Evolutionary conservation across 2,113 vertebrate species (phyloP).

Genomic region (Erpornis zantholeuca): DNA sequence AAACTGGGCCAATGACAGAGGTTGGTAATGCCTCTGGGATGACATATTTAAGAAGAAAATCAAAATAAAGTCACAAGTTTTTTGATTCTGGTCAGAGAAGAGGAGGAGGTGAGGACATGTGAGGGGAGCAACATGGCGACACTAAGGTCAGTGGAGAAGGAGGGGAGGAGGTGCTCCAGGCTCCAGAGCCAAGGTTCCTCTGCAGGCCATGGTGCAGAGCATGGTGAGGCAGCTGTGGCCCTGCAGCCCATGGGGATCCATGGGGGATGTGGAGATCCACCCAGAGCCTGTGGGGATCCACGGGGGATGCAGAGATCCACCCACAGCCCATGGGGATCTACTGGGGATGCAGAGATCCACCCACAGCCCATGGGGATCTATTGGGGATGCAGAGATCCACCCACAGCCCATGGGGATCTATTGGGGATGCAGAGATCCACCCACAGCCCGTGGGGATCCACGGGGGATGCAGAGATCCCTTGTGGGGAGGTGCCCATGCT

Average conservation of each 20-base stretch:
- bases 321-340: no score
- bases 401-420: no score
- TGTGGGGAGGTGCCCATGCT: no score
- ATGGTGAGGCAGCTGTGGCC: background rate
- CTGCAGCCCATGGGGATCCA: background rate
- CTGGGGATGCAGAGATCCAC: no score
- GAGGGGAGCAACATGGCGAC: background rate
- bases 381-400: no score
- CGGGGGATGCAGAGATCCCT: no score
- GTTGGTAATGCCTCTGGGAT: background rate
- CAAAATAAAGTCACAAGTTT: background rate
- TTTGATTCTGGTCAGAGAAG: background rate
- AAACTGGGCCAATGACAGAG: background rate
- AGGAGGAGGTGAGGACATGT: background rate
- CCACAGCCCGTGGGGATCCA: no score
- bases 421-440: no score
- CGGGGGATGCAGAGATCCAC: no score
- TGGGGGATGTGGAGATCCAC: no score
- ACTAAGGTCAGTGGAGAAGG: background rate
- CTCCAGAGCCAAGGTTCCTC: background rate
- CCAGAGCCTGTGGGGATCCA: no score
- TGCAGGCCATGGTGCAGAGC: background rate
- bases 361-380: no score
- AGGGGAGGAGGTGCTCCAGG: background rate
- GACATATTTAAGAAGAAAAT: background rate